Percentiles rank a stretch among this genome's conserved stretches.
These are phyloP conservation scores for Stratiomys singularior DNA, from an alignment of 2,888 invertebrate genomes.

Conservation along the genomic window DNA sequence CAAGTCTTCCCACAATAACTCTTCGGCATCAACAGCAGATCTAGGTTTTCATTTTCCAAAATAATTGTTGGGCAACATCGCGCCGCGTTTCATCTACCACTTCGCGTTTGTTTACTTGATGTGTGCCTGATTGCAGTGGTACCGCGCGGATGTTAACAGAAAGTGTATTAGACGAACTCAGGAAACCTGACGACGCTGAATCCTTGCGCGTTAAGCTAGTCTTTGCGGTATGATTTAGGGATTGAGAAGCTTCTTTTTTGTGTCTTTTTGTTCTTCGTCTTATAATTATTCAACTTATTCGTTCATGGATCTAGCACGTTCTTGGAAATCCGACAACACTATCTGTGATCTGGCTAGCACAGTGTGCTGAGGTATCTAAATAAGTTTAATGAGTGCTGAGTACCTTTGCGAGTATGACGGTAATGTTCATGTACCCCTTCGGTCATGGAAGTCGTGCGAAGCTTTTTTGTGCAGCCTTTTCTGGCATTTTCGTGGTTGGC, in stretches of 20 bases:
- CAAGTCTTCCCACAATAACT: constrained; percentile 26
- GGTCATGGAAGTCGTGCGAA: constrained; percentile 48
- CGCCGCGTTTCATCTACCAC: neutral
- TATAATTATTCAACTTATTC: too few species aligned
- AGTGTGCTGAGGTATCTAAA: constrained; percentile 7
- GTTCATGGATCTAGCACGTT: neutral
- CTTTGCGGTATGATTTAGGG: too few species aligned
- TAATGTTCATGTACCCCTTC: constrained; percentile 46
- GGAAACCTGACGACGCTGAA: too few species aligned
- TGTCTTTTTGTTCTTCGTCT: too few species aligned
- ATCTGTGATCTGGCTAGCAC: neutral
- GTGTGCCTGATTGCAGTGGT: neutral
- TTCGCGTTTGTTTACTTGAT: constrained; percentile 3
- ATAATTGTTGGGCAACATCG: constrained; percentile 33
- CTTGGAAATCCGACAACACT: neutral
- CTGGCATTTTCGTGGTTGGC: constrained; percentile 42
- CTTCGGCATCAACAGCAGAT: constrained; percentile 32
- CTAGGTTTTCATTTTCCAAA: constrained; percentile 21
- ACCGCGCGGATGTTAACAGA: neutral
- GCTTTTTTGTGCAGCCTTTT: constrained; percentile 33
- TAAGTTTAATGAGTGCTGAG: constrained; percentile 30
- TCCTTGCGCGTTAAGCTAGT: too few species aligned
- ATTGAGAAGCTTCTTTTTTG: too few species aligned
- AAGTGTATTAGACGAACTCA: too few species aligned
- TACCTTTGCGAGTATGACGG: constrained; percentile 31